Conservation (phyloP, 2,888 invertebrate genomes). For the Fragum fragum region DNA sequence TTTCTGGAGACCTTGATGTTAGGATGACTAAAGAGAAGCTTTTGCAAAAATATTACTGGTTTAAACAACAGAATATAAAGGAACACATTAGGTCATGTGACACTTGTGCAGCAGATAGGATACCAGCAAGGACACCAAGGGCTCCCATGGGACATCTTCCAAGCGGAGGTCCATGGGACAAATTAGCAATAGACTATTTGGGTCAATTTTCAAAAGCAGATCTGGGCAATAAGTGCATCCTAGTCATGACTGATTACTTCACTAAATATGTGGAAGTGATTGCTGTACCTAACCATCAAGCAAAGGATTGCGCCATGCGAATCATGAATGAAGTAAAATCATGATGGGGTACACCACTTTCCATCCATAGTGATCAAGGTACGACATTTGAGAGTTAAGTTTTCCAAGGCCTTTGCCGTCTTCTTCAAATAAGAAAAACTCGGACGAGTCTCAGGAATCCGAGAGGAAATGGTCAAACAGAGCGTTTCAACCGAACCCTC, state of each 20-base stretch:
- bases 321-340: constrained; percentile 44
- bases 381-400: too few species aligned
- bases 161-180: constrained; percentile 89
- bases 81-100: too few species aligned
- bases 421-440: constrained; percentile 39
- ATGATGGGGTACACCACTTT: constrained; percentile 44
- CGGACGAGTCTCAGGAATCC: constrained; percentile 55
- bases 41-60: neutral
- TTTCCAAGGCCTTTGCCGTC: constrained; percentile 26
- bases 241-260: constrained; percentile 51
- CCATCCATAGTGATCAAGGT: constrained; percentile 44
- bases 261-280: constrained; percentile 51
- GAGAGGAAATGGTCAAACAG: constrained; percentile 51
- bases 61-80: constrained; percentile 1
- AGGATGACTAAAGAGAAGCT: neutral
- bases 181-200: constrained; percentile 41
- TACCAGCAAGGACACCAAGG: constrained; percentile 4
- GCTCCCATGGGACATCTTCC: constrained; percentile 89
- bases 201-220: constrained; percentile 49
- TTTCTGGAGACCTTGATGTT: neutral
- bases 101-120: constrained; percentile 10
- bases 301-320: constrained; percentile 37
- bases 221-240: constrained; percentile 41
- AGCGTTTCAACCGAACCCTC: too few species aligned
- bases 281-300: constrained; percentile 43